These are phyloP conservation scores for Hirtodrosophila alboralis DNA, from an alignment of 2,888 invertebrate species.

Conservation along the genomic window DNA sequence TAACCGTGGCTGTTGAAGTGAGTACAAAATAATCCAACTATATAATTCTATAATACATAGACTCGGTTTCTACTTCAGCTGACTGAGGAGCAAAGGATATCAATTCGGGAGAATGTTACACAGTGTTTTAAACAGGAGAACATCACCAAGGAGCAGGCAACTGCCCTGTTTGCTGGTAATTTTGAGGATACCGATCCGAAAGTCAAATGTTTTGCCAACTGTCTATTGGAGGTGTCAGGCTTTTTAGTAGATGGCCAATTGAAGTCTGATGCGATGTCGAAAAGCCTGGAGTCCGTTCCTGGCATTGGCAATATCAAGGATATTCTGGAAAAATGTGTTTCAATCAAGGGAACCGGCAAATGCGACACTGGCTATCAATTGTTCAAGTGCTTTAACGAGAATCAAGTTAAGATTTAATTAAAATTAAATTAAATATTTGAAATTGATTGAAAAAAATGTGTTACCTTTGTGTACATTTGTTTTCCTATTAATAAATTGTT, in stretches of 20 bases:
- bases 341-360: slow-evolving; percentile 46
- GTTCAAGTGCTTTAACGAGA: slow-evolving; percentile 52
- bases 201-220: slow-evolving; percentile 75
- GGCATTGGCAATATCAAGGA: slow-evolving; percentile 49
- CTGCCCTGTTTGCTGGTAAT: slow-evolving; percentile 57
- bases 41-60: neutral
- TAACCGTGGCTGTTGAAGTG: slow-evolving; percentile 46
- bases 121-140: slow-evolving; percentile 63
- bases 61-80: slow-evolving; percentile 8
- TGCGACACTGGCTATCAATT: slow-evolving; percentile 65
- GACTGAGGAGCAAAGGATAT: slow-evolving; percentile 65
- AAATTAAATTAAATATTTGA: slow-evolving; percentile 1
- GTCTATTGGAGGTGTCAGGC: slow-evolving; percentile 73
- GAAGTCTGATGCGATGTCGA: slow-evolving; percentile 36
- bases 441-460: no score
- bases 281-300: slow-evolving; percentile 34
- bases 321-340: slow-evolving; percentile 43
- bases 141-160: slow-evolving; percentile 56
- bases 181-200: slow-evolving; percentile 48
- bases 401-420: slow-evolving; percentile 9
- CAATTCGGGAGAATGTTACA: slow-evolving; percentile 31
- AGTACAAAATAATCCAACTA: slow-evolving; percentile 15
- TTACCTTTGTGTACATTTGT: no score
- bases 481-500: no score
- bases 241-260: slow-evolving; percentile 64